Base-by-base conservation (phyloP, 2,113 vertebrate species). In the Phyllostomus hastatus region DNA sequence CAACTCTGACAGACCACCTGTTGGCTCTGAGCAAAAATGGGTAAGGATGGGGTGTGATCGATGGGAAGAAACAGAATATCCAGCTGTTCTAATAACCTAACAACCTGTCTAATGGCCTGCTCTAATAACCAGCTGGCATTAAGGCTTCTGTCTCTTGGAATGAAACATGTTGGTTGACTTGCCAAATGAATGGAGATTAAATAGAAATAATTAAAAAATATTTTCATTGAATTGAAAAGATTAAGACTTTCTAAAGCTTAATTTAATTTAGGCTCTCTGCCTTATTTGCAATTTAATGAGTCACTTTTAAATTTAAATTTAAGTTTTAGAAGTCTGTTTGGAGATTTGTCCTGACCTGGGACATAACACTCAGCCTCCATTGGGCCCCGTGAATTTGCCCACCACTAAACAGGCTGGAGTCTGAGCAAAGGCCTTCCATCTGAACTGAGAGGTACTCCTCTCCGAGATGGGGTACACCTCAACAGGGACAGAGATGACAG, bases 221-320 rank as follows among this genome's bases (percentile, higher is more conserved):
- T 82, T 66, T 57, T 57, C 61, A 92, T 41, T 59, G 31, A 88
- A 10, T 79, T 73, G 35, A 90, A 84, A 94, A 66, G 16, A 89
- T 38, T 54, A 57, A 87, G 41, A 26, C 10, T 59, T 54, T 26
- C n/a, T 10, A 10, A 66, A 91, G 43, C 16, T 43, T 69, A 15
- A 8, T 76, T 93, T 78, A 54, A 84, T 69, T 76, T 69, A 43
- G 50, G 76, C 43, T 70, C 52, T 20, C 59, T 24, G 12, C 76
- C 94, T 91, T 61, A 35, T 80, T 15, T 46, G 15, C 88, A 59
- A 85, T 91, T 91, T 82, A 89, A 66, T 59, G 78, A 73, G 38
- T 38, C 20, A 10, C 28, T 54, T 92, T 85, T 48, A 48, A 17
- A 12, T 61, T 64, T 69, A 46, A 52, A 75, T 52, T 86, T 70